Base-by-base conservation (phyloP, 2,113 vertebrate species). In the Xenotilapia longispinis region DNA sequence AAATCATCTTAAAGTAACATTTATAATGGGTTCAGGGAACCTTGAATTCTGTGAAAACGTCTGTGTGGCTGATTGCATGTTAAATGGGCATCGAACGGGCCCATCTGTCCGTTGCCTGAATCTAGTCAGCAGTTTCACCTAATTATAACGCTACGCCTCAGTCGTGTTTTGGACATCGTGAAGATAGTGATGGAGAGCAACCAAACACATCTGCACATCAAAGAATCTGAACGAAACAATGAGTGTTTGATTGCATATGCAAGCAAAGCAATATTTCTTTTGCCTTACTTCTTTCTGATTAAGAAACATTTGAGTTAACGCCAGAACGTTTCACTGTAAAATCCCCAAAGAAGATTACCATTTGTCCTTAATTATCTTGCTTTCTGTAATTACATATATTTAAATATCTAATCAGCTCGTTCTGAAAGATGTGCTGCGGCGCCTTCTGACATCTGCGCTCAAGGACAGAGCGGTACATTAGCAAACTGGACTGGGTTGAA, bases 311-410 rank as follows among this genome's bases (percentile, higher is more conserved):
- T 70, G 58, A 82, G 84, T 83, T 80, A 73, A 84, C 26, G 86
- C 85, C 87, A 90, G 75, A 91, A 82, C 28, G 60, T 92, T 90
- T 90, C 63, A 84, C 40, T 78, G 36, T 81, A 89, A 91, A 91
- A 91, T 90, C 58, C 88, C 73, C 45, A 49, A 63, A 87, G 84
- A 90, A 88, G 80, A 94, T 93, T 84, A 87, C 40, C 81, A 83
- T 93, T 89, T 84, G 80, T 89, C 86, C 80, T 89, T 92, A 87
- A 91, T 93, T 94, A 89, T 89, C 81, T 60, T 28, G 80, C 80
- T 54, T 55, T 83, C 80, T 94, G 87, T 93, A 93, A 94, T 94
- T 92, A 78, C 87, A 85, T 90, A 94, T 84, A 93, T 95, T 91
- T 88, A 87, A 82, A 90, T 91, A 83, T 92, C 65, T 91, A 82